Evolutionary conservation across 2,888 invertebrate genomes (phyloP).

Genomic region (Sclerodermus sp.): DNA sequence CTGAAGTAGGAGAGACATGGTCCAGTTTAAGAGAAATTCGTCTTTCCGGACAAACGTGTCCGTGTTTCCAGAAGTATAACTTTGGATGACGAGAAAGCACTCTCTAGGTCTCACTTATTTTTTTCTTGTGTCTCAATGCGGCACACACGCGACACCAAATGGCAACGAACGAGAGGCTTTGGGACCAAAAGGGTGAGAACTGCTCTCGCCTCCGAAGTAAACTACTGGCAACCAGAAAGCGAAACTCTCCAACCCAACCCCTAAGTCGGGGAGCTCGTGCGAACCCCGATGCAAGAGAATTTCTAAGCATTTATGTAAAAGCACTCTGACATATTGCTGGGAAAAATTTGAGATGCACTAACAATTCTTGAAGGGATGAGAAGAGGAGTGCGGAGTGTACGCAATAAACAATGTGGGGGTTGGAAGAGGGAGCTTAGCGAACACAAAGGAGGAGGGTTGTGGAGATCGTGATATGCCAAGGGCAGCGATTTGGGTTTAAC

Average conservation of each 20-base stretch:
- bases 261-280: slow-evolving; percentile 17
- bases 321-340: slow-evolving; percentile 9
- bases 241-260: slow-evolving; percentile 1
- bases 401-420: slow-evolving; percentile 17
- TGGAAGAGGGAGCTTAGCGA: slow-evolving; percentile 34
- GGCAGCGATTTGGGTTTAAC: slow-evolving; percentile 29
- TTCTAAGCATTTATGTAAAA: slow-evolving; percentile 10
- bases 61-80: slow-evolving; percentile 5
- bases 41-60: slow-evolving; percentile 4
- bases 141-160: background rate
- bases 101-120: background rate
- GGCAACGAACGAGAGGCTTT: background rate
- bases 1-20: slow-evolving; percentile 38
- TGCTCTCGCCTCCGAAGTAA: background rate
- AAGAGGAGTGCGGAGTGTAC: slow-evolving; percentile 28
- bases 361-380: slow-evolving; percentile 5
- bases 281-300: slow-evolving; percentile 7
- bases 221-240: slow-evolving; percentile 17
- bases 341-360: slow-evolving; percentile 14
- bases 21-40: slow-evolving; percentile 25
- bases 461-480: slow-evolving; percentile 14
- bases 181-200: background rate
- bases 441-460: slow-evolving; percentile 26
- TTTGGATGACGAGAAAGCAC: background rate
- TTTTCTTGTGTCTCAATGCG: background rate